Base-by-base conservation (phyloP, 2,888 invertebrate genomes). In the Xestia ashworthii region DNA sequence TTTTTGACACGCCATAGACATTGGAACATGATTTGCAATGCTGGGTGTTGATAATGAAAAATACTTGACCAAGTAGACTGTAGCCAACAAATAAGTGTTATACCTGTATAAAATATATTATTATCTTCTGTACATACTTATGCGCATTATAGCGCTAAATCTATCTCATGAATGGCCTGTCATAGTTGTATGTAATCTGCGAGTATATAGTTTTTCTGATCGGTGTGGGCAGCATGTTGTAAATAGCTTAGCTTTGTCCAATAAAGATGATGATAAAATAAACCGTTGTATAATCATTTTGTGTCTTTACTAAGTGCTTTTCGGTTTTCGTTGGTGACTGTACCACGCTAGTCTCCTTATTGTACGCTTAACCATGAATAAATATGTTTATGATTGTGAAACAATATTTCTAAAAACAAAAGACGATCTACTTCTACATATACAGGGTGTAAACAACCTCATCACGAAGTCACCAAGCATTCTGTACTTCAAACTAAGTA, bases 161-260 rank as follows among this genome's bases (percentile, higher is more conserved):
- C 32, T 79, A 32, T 74, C 67, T 87, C 68, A 84, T 80, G 73
- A 84, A 75, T 82, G 79, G 71, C 78, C 48, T 79, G 78, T 76
- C 46, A 64, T 80, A 76, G 74, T 65, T 82, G 71, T 86, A 64
- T 74, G 53, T 80, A 76, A 84, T 68, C 60, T 75, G 58, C 60
- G 74, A 81, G 75, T 82, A 71, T 83, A 50, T 25, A 50, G 68
- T 74, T 71, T 72, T 74, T 76, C 70, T 76, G 68, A 74, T 68
- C 32, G 85, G 81, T 84, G 80, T 89, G 87, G 87, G 87, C 89
- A 81, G 78, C 81, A 78, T 71, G 44, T 73, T 87, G 89, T 89
- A 86, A 53, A 89, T 88, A 87, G 89, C 88, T 88, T 88, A 78
- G 82, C 89, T 84, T 86, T 81, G 19, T 77, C 73, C 44, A 88